Base-by-base conservation (phyloP, 2,113 vertebrate genomes). In the Morone saxatilis region DNA sequence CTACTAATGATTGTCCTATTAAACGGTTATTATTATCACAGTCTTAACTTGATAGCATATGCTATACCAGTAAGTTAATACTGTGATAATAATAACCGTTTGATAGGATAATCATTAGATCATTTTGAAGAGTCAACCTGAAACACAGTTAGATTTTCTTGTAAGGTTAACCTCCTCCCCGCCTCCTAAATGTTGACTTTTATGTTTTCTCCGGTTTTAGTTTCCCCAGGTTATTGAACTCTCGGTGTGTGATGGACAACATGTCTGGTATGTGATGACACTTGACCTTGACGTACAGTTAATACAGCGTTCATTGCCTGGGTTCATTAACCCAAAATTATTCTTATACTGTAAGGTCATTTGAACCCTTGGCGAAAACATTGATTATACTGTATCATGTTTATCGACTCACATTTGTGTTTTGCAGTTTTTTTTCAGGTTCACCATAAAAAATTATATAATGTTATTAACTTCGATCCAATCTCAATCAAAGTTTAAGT, bases 281-380 rank as follows among this genome's bases (percentile, higher is more conserved):
- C 65, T 66, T 92, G 38, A 76, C 91, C 91, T 86, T 90, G 80
- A 88, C 85, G 43, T 10, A 43, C 59, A 63, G 84, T 56, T 85
- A 71, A 78, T 84, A 48, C 48, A 72, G 54, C 4, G 69, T 80
- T 81, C 65, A 81, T 62, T 63, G 12, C 13, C 54, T 14, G 59
- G 11, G 43, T 77, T 17, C 0, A 76, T 78, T 20, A 48, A 73
- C 70, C 78, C 41, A 61, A 51, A 70, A 31, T 45, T 25, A 61
- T 63, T 51, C 12, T 2, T 36, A 76, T 22, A 31, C 31, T 45
- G 14, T 14, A 16, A 1, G 51, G 48, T 80, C 19, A 31, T 51
- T 79, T 70, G 2, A 74, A 22, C 8, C 31, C 7, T 40, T 1
- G 0, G 20, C 4, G 48, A 54, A 65, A 57, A n/a, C 0, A 36